Base-by-base conservation (phyloP, 2,797 vertebrate genomes). In the Otolemur crassicaudatus region DNA sequence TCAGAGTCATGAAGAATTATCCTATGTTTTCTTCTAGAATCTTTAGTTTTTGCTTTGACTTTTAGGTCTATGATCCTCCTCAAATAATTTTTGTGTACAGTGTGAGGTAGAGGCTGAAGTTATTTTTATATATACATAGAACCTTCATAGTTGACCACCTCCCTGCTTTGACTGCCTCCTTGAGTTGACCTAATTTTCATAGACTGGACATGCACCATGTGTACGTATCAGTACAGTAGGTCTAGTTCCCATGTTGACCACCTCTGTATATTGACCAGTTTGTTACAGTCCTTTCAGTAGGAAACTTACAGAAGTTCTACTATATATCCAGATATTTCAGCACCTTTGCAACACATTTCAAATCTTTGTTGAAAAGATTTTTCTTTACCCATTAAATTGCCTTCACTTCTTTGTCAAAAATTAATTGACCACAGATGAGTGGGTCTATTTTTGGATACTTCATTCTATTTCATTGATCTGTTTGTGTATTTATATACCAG, bases 1-100 rank as follows among this genome's bases (percentile, higher is more conserved):
- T 49, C 37, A 75, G 80, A 60, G n/a, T 73, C 43, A 20, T 65
- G 25, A 95, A 93, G 73, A 75, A 86, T 29, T 86, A 27, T 93
- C 34, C 75, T 60, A 1, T 72, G 31, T 90, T 82, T 69, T 83
- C 83, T 77, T 72, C 9, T 80, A 60, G 56, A 80, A 75, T 8
- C 65, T 75, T 90, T 90, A 70, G 4, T 40, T 77, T 83, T 90
- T 70, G 61, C 25, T 65, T 65, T 93, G 72, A 65, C 14, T 20
- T 27, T 43, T 37, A 93, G 19, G 25, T 65, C 46, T 93, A 7
- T 81, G 67, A 73, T 49, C 58, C 46, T 40, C 86, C 82, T 90
- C 81, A 80, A 13, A 80, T 80, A 84, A 65, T 80, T 80, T 93
- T 65, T 27, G 49, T 77, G 34, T 80, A 49, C 58, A 34, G 10